phyloP scores from a whole-genome alignment of 2,888 invertebrate species.

The Acronicta leporina region DNA sequence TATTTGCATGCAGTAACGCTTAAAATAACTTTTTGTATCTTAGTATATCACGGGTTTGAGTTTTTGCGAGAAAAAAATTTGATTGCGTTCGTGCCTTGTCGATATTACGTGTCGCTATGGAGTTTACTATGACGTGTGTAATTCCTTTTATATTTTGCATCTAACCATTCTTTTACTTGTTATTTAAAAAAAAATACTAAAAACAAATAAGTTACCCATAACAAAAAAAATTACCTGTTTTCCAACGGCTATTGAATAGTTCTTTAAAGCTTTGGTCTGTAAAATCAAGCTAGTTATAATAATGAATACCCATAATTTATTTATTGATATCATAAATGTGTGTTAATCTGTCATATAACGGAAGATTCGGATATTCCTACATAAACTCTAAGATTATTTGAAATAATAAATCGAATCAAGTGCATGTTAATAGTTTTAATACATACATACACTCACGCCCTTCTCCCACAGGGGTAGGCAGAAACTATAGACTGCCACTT shows the following conservation, averaged over 20 bases:
- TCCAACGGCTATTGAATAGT: too few species aligned
- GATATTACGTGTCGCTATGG: constrained; percentile 31
- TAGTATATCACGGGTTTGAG: constrained; percentile 12
- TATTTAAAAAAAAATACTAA: too few species aligned
- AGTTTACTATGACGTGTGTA: constrained; percentile 10
- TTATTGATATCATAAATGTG: background rate
- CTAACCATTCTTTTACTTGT: too few species aligned
- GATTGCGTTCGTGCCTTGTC: constrained; percentile 21
- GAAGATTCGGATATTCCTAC: constrained; percentile 9
- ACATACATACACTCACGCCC: too few species aligned
- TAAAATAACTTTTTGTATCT: constrained; percentile 7
- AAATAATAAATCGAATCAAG: constrained; percentile 13
- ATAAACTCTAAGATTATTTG: constrained; percentile 24
- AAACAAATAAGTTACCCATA: too few species aligned
- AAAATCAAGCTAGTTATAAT: too few species aligned
- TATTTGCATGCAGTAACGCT: constrained; percentile 10
- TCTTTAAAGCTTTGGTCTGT: too few species aligned
- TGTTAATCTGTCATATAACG: constrained; percentile 13
- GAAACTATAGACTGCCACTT: too few species aligned
- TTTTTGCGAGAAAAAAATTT: constrained; percentile 12
- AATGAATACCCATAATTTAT: too few species aligned
- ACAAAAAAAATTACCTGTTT: too few species aligned
- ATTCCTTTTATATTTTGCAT: constrained; percentile 1
- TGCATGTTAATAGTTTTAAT: too few species aligned
- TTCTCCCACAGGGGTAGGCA: too few species aligned